Evolutionary conservation across 2,113 vertebrate genomes (phyloP).

Genomic region (Corapipo altera): DNA sequence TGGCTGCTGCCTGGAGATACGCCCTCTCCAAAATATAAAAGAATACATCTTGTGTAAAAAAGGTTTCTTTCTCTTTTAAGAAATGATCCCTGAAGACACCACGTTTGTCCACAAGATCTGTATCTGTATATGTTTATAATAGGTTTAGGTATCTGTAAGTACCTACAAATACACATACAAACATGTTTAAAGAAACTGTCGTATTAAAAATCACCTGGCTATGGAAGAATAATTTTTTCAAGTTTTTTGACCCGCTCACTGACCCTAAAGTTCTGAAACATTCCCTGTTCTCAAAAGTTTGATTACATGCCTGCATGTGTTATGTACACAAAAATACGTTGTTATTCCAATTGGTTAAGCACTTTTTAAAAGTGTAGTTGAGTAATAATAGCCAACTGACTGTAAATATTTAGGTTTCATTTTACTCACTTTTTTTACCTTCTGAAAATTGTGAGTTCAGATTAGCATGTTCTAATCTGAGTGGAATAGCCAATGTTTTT

Average conservation of each 20-base stretch:
- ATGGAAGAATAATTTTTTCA: neutral
- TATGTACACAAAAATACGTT: neutral
- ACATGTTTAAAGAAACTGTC: neutral
- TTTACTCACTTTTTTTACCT: neutral
- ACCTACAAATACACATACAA: neutral
- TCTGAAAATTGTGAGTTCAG: neutral
- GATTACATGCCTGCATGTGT: neutral
- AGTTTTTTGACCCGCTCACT: neutral
- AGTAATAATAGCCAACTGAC: neutral
- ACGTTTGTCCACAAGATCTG: fast-evolving
- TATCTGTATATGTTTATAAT: neutral
- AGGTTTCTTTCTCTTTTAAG: neutral
- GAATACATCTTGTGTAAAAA: neutral
- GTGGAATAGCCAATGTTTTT: neutral
- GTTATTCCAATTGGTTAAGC: neutral
- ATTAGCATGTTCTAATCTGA: neutral
- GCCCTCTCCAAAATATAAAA: neutral
- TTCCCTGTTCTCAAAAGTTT: neutral
- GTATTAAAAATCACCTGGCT: neutral
- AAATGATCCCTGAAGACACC: neutral
- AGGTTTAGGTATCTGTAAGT: neutral
- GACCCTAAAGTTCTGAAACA: neutral
- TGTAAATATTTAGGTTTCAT: neutral
- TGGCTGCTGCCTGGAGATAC: neutral
- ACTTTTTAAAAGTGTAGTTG: neutral